Evolutionary conservation across 1,140 invertebrate genomes (phyloP), one percentile per base, ranked within the genome.

Genomic region (Brachionus rotundiformis): DNA sequence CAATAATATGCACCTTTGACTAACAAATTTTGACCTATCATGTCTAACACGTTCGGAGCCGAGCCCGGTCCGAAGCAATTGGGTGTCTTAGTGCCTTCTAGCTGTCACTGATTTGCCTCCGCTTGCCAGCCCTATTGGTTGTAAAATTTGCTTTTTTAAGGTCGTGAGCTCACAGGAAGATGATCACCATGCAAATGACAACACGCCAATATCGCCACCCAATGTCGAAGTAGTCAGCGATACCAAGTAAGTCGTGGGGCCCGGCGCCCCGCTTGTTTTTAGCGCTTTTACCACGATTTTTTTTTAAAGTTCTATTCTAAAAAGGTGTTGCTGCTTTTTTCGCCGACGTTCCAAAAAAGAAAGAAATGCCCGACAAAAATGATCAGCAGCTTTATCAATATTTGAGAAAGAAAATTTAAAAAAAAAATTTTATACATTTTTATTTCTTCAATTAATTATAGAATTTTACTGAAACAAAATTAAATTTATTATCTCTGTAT

Each of bases 211-310:
- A 63, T 81, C 79, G 16, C 79, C 79, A 31, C 79, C 79, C 11
- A 81, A 81, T 65, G 79, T 81, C 36, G 79, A 81, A 49, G 79
- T 81, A 36, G 54, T 81, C 23, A 81, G 79, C 31, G 79, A 81
- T 68, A 81, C 79, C n/a, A 81, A 81, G 79, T 81, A 65, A 39
- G 16, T 65, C 0, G 5, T 41, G 61, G 25, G 13, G 8, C 19
- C 6, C 11, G 0, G 8, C 16, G 47, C 8, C 47, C 47, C 47
- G 39, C 31, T n/a, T 61, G 11, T 36, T 33, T 49, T 59, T 4
- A 4, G 16, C 13, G 13, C 10, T 63, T 11, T 16, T 6, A 63
- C 29, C 25, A 63, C 25, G n/a, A 13, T 13, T 54, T 77, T n/a
- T n/a, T n/a, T 75, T 77, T 47, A 59, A 77, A 47, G 27, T 47